A percentile compares a stretch with the other conserved stretches of the same genome.
These are phyloP conservation scores for Neomonachus schauinslandi DNA, from an alignment of 2,113 vertebrate species.

Conservation along the genomic window DNA sequence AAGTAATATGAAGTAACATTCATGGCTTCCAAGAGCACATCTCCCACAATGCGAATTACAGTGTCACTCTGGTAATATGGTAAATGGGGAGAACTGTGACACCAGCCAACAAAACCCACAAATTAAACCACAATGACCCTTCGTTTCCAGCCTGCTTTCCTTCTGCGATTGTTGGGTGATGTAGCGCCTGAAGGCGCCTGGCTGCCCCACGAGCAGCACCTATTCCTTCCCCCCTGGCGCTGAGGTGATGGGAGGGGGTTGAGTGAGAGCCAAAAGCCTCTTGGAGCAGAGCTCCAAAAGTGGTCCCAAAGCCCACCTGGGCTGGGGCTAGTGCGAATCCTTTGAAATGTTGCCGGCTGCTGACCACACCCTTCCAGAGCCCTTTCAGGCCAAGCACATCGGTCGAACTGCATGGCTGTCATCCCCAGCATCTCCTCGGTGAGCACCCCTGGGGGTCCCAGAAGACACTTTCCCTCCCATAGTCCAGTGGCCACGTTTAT, in stretches of 20 bases:
- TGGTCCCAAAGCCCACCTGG: background rate
- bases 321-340: background rate
- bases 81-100: background rate
- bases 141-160: background rate
- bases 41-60: background rate
- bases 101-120: background rate
- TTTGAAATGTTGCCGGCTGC: background rate
- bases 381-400: rapidly evolving
- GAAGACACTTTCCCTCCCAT: background rate
- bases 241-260: background rate
- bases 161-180: background rate
- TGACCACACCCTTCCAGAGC: background rate
- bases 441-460: background rate
- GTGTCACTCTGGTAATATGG: background rate
- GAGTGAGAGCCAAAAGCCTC: background rate
- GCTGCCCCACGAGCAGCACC: background rate
- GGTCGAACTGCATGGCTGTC: background rate
- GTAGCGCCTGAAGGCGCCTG: rapidly evolving
- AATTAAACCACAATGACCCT: background rate
- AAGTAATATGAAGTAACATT: background rate
- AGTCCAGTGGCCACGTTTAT: background rate
- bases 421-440: background rate
- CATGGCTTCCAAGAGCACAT: background rate
- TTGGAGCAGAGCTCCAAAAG: background rate
- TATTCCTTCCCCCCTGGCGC: too few species aligned